These are phyloP conservation scores for Sebastes miniatus DNA, from an alignment of 2,797 vertebrate species.

Conservation along the genomic window DNA sequence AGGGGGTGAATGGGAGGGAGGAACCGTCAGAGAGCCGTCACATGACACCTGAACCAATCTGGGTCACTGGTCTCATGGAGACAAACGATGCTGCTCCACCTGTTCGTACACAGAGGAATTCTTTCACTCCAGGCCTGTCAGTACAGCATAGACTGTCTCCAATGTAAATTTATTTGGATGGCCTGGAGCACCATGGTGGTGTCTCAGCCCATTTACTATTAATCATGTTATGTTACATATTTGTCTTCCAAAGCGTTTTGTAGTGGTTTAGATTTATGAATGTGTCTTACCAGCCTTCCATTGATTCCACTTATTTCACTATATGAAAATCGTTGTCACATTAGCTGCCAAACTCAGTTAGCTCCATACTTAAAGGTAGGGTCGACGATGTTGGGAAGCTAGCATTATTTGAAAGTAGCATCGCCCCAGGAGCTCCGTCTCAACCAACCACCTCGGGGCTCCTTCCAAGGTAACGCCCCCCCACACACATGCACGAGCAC, in stretches of 20 bases:
- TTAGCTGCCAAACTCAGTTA: background rate
- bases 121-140: slow-evolving; percentile 6
- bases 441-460: no score
- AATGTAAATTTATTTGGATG: background rate
- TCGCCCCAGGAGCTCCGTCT: no score
- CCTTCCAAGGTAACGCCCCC: no score
- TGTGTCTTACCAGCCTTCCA: background rate
- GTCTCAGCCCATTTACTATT: background rate
- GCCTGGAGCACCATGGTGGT: background rate
- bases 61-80: slow-evolving; percentile 46
- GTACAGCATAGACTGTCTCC: background rate
- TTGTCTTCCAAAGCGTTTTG: background rate
- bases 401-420: no score
- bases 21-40: slow-evolving; percentile 25
- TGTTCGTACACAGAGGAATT: background rate
- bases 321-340: background rate
- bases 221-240: background rate
- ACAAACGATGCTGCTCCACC: slow-evolving; percentile 22
- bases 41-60: slow-evolving; percentile 67
- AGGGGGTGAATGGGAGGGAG: slow-evolving; percentile 6
- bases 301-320: background rate
- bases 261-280: background rate
- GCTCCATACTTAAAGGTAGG: background rate
- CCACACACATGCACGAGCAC: no score
- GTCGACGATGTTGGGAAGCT: no score